Conservation (phyloP, 35 echinoderm and acorn worm species). For the Ptychodera flava region DNA sequence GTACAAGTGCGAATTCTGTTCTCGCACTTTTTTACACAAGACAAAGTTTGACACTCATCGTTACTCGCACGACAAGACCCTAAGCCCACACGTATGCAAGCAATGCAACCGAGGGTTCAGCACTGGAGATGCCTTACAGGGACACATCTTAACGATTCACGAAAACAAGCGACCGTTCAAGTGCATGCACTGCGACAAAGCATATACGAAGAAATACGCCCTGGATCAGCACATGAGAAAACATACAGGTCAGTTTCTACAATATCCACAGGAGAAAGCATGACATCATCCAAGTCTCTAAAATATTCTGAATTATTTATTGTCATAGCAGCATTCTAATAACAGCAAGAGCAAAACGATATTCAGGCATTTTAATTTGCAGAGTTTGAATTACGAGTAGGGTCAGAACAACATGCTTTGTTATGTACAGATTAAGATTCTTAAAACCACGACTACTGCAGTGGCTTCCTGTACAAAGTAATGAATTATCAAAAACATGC, state of each 20-base stretch:
- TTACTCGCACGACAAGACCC: background rate
- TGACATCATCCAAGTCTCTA: no score
- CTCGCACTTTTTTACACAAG: background rate
- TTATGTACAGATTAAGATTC: no score
- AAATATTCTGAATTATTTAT: no score
- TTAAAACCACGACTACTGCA: no score
- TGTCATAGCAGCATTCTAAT: no score
- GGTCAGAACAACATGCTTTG: no score
- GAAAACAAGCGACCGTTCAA: background rate
- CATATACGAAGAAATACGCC: background rate
- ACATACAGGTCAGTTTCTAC: background rate
- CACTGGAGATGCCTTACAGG: background rate
- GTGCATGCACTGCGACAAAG: background rate
- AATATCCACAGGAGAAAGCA: no score
- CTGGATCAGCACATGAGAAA: background rate
- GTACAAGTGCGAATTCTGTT: background rate
- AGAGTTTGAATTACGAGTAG: no score
- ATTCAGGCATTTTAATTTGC: no score
- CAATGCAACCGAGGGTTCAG: background rate
- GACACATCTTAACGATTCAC: background rate
- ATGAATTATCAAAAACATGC: no score
- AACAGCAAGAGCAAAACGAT: no score
- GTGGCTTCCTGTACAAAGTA: no score
- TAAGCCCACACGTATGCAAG: background rate
- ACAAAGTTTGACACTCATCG: background rate